Conservation (phyloP, 2,113 vertebrate species). For the Phalacrocorax pelagicus region DNA sequence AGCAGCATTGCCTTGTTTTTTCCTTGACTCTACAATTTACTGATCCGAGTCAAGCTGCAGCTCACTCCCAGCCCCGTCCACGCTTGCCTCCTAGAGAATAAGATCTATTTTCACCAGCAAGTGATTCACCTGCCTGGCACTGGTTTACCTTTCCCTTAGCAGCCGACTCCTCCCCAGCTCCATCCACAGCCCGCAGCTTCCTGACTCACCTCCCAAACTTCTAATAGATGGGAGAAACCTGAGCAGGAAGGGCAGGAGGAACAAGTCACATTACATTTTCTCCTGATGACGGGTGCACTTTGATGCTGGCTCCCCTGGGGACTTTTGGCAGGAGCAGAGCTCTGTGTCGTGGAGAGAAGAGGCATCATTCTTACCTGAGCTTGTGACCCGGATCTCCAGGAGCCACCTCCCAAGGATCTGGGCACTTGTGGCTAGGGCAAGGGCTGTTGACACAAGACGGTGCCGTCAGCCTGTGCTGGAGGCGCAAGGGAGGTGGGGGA, state of each 20-base stretch:
- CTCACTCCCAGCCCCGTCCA: not conserved
- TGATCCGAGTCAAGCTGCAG: not conserved
- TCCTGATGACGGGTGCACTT: not conserved
- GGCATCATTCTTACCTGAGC: not conserved
- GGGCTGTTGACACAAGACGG: not conserved
- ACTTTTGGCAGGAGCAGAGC: not conserved
- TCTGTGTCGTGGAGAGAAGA: not conserved
- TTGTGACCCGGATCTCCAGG: not conserved
- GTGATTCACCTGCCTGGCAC: slow-evolving; percentile 47
- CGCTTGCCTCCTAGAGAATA: not conserved
- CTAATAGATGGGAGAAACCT: not conserved
- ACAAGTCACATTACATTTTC: slow-evolving; percentile 19
- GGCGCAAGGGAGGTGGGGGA: not conserved
- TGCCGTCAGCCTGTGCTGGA: not conserved
- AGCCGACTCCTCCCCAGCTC: not conserved
- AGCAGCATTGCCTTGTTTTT: not conserved
- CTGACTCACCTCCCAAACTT: slow-evolving; percentile 33
- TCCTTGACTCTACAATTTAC: not conserved
- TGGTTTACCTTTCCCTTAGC: not conserved
- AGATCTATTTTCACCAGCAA: not conserved
- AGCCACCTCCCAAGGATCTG: not conserved
- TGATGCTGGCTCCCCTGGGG: not conserved
- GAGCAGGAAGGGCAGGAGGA: not conserved
- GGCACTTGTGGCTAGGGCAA: not conserved
- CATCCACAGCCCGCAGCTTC: not conserved